A percentile compares a stretch with the other conserved stretches of the same genome.
Evolutionary conservation across 2,113 vertebrate genomes (phyloP).

Genomic region (Lasiurus cinereus): DNA sequence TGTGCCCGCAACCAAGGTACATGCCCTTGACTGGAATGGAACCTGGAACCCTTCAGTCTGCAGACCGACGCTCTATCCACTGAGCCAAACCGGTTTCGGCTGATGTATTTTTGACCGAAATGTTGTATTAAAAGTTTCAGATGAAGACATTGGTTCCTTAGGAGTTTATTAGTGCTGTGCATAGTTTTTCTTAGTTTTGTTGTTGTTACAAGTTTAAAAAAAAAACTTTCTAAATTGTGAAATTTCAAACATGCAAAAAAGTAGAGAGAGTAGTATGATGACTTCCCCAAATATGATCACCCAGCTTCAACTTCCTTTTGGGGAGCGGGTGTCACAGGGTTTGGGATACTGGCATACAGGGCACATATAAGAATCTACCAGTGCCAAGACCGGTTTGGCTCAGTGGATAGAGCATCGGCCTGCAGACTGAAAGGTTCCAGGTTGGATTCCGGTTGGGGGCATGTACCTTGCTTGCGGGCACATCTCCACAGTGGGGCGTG

Average conservation of each 20-base stretch:
- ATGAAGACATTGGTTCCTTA: neutral
- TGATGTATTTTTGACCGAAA: conserved; percentile 20
- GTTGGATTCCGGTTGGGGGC: no score
- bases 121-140: conserved; percentile 9
- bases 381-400: no score
- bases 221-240: neutral
- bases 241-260: neutral
- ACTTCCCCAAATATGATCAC: neutral
- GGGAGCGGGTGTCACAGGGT: neutral
- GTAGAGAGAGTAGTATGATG: neutral
- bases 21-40: no score
- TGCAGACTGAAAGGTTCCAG: no score
- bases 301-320: neutral
- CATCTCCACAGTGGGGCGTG: no score
- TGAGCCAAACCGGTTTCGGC: no score
- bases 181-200: conserved; percentile 32
- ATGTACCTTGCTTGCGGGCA: no score
- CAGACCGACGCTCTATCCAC: no score
- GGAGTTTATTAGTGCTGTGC: neutral
- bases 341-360: conserved; percentile 13
- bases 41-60: no score
- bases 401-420: no score
- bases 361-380: neutral
- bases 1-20: no score
- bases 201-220: neutral